Conservation (phyloP, 2,888 invertebrate species). For the Conchocele bisecta region DNA sequence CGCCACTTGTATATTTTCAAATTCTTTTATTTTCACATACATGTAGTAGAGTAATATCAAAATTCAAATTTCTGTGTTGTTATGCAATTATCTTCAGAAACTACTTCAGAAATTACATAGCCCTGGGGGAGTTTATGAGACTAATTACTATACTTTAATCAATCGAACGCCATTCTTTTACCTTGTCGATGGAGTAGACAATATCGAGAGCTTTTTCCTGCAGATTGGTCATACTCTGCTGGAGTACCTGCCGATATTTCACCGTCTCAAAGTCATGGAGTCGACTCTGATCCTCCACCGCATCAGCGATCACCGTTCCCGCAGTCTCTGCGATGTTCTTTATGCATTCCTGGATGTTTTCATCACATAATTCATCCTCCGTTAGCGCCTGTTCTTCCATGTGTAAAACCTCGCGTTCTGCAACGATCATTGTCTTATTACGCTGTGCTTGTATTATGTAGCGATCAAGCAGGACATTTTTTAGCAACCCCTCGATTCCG, state of each 20-base stretch:
- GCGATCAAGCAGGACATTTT: conserved; percentile 48
- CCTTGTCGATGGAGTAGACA: conserved; percentile 52
- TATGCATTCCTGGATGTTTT: conserved; percentile 39
- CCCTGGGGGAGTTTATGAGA: too few relatives aligned
- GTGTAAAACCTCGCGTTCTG: conserved; percentile 47
- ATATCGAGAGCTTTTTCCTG: conserved; percentile 58
- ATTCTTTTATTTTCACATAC: too few relatives aligned
- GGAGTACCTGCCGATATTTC: conserved; percentile 55
- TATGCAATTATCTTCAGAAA: too few relatives aligned
- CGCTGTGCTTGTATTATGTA: conserved; percentile 46
- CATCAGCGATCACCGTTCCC: conserved; percentile 52
- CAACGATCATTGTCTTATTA: conserved; percentile 43
- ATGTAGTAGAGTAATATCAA: too few relatives aligned
- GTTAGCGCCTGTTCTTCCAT: conserved; percentile 41
- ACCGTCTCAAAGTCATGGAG: conserved; percentile 50
- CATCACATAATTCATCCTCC: conserved; percentile 39
- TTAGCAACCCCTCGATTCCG: conserved; percentile 23
- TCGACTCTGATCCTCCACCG: conserved; percentile 27
- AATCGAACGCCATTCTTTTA: too few relatives aligned
- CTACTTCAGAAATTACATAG: too few relatives aligned
- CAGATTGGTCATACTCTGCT: conserved; percentile 46
- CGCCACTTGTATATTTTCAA: too few relatives aligned
- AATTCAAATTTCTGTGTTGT: too few relatives aligned
- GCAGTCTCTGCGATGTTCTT: conserved; percentile 55
- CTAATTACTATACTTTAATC: too few relatives aligned